Conservation (phyloP, 2,888 invertebrate species). For the Acronicta psi region DNA sequence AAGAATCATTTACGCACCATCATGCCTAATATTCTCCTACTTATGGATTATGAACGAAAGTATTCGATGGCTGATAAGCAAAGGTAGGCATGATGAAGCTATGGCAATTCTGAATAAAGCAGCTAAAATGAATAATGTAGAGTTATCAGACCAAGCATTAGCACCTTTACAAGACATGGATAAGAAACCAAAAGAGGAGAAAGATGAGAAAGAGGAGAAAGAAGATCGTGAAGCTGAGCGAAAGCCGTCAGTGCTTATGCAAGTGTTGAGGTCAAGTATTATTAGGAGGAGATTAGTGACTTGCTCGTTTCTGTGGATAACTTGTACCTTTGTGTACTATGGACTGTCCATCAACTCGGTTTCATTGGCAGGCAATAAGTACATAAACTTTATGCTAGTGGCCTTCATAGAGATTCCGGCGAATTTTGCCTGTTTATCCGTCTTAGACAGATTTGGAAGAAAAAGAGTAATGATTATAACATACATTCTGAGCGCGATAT, state of each 20-base stretch:
- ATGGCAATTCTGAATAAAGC: conserved; percentile 90
- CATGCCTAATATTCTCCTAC: conserved; percentile 91
- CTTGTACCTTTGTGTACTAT: conserved; percentile 94
- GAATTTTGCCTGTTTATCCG: conserved; percentile 90
- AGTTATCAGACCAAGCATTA: conserved; percentile 80
- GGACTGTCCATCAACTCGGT: conserved; percentile 94
- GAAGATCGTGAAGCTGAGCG: conserved; percentile 49
- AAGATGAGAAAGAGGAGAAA: conserved; percentile 37
- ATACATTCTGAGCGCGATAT: conserved; percentile 90
- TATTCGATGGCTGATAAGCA: conserved; percentile 93
- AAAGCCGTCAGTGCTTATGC: conserved; percentile 68
- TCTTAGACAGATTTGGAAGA: conserved; percentile 91
- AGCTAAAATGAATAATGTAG: conserved; percentile 90
- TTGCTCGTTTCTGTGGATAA: conserved; percentile 94
- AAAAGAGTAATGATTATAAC: conserved; percentile 90
- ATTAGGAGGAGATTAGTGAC: conserved; percentile 89
- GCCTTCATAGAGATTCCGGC: conserved; percentile 93
- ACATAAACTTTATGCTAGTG: conserved; percentile 92
- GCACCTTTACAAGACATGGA: conserved; percentile 73
- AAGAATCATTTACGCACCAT: conserved; percentile 91
- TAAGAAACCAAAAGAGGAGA: conserved; percentile 43
- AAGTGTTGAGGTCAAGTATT: conserved; percentile 87
- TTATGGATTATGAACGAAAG: conserved; percentile 93
- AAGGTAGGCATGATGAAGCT: conserved; percentile 91
- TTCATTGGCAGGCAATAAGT: conserved; percentile 92